A percentile compares a stretch with the other conserved stretches of the same genome.
Evolutionary conservation across 2,888 invertebrate genomes (phyloP).

Genomic region (Cotesia congregata): DNA sequence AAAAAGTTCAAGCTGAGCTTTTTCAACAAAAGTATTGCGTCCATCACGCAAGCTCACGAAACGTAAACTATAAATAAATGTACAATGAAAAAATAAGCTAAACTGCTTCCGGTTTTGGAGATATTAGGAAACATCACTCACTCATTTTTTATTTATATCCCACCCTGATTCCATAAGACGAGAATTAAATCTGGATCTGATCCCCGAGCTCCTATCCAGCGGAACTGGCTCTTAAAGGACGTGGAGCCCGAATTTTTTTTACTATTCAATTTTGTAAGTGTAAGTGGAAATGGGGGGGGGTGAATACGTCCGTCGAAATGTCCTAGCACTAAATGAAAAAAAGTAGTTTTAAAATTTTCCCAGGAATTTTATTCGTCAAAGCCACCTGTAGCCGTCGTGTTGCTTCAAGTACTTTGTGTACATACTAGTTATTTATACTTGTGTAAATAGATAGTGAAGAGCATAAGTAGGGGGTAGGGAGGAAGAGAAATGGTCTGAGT

Average conservation of each 20-base stretch:
- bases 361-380: too few relatives aligned
- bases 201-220: background rate
- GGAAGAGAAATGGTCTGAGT: background rate
- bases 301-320: too few relatives aligned
- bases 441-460: too few relatives aligned
- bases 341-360: too few relatives aligned
- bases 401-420: too few relatives aligned
- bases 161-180: background rate
- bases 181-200: background rate
- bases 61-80: background rate
- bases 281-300: background rate
- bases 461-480: too few relatives aligned
- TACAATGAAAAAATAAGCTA: background rate
- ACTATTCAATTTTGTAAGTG: background rate
- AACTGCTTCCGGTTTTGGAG: conserved; percentile 23
- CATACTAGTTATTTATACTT: too few relatives aligned
- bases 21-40: background rate
- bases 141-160: conserved; percentile 6
- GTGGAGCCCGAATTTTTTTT: background rate
- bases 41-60: conserved; percentile 2
- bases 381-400: too few relatives aligned
- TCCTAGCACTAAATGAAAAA: too few relatives aligned
- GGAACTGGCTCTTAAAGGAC: background rate
- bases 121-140: conserved; percentile 27
- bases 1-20: conserved; percentile 2